A percentile compares a stretch with the other conserved stretches of the same genome.
phyloP scores from a whole-genome alignment of 2,797 vertebrate species.

The Chaunax sp. region DNA sequence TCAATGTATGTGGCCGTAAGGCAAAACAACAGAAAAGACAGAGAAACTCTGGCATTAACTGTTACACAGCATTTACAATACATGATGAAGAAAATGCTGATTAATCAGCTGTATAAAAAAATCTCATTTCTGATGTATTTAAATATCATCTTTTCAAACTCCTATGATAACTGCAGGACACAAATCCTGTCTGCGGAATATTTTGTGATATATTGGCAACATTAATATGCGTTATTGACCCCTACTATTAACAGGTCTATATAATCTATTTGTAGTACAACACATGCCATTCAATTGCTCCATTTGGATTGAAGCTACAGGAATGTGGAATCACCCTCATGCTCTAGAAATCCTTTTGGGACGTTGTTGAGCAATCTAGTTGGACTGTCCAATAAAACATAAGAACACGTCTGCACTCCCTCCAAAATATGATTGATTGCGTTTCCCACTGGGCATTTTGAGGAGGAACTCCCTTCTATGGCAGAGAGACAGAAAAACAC shows the following conservation, averaged over 20 bases:
- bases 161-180: no score
- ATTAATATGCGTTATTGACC: no score
- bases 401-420: slow-evolving; percentile 17
- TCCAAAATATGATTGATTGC: slow-evolving; percentile 43
- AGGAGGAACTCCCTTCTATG: background rate
- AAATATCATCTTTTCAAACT: no score
- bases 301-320: slow-evolving; percentile 8
- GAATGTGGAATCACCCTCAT: slow-evolving; percentile 25
- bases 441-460: slow-evolving; percentile 25
- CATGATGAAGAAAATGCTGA: no score
- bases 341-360: slow-evolving; percentile 13
- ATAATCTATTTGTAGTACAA: slow-evolving; percentile 4
- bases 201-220: no score
- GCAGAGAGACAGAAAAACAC: slow-evolving; percentile 6
- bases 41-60: no score
- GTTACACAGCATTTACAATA: no score
- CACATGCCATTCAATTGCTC: slow-evolving; percentile 16
- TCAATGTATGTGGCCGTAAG: no score
- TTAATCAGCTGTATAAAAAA: no score
- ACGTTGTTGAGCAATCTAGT: slow-evolving; percentile 14
- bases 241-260: background rate
- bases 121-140: no score
- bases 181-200: no score
- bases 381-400: slow-evolving; percentile 21
- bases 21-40: no score